Evolutionary conservation across 2,888 invertebrate genomes (phyloP), one percentile per base, ranked within the genome.

Genomic region (Coelopa pilipes): DNA sequence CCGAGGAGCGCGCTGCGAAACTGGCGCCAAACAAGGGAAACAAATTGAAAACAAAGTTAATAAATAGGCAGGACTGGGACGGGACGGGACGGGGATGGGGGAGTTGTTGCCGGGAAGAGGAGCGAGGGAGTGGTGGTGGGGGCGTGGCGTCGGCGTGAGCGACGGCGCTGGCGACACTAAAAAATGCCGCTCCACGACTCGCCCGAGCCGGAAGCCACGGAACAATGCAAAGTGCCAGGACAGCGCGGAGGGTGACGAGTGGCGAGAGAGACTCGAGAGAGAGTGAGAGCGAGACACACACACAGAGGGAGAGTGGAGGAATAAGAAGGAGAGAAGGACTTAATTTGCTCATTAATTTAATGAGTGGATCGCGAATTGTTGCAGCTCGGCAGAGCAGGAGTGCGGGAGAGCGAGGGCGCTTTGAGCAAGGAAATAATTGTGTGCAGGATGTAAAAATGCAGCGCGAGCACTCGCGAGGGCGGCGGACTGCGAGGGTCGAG

Each of bases 291-390:
- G 57, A 21, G 57, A 12, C 13, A 3, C 19, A 34, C 34, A 34
- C 34, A 4, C 34, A 34, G 7, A 34, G 60, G 17, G 13, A 24
- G 21, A 13, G 13, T 34, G 17, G 15, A 34, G 24, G 62, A 34
- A 7, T 45, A n/a, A 59, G 47, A 50, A 55, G 50, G 11, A 68
- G 55, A 12, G 45, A 19, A 53, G 66, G 67, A 62, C 63, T 68
- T 73, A 74, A 76, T 76, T 74, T 76, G 79, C 81, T 82, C 79
- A 83, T 83, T 82, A 83, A 80, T 78, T 74, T 75, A 74, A 75
- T 72, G 76, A 83, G 82, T 79, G 79, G 78, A 79, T 78, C 79
- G 83, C 81, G 82, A 34, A 34, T 34, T 34, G 34, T 34, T 57
- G 5, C 13, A 57, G n/a, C 17, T 11, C 57, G n/a, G 2, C 12